Percentiles rank a stretch among this genome's conserved stretches.
These are phyloP conservation scores for Abrostola tripartita DNA, from an alignment of 2,888 invertebrate species.

Conservation along the genomic window DNA sequence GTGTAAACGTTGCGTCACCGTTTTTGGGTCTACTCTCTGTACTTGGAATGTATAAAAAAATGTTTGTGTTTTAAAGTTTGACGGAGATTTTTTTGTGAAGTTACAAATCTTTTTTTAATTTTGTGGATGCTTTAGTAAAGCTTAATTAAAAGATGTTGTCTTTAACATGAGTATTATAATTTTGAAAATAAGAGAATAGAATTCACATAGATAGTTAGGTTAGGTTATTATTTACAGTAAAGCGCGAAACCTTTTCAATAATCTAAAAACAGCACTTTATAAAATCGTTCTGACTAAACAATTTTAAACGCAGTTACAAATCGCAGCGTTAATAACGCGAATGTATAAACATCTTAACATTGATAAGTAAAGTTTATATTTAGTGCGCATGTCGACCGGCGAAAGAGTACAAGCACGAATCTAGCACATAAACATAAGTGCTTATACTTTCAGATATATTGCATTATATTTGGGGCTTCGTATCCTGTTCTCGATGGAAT, in stretches of 20 bases:
- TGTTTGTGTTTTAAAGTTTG: no score
- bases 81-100: no score
- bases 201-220: no score
- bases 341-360: slow-evolving; percentile 35
- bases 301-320: slow-evolving; percentile 1
- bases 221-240: no score
- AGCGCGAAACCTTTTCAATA: no score
- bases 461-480: slow-evolving; percentile 23
- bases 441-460: slow-evolving; percentile 27
- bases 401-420: slow-evolving; percentile 48
- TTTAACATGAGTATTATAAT: no score
- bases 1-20: slow-evolving; percentile 44
- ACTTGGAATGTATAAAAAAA: neutral
- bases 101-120: no score
- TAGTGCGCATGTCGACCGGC: slow-evolving; percentile 22
- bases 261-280: no score
- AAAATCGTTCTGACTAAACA: neutral
- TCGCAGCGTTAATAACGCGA: slow-evolving; percentile 7
- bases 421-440: slow-evolving; percentile 49
- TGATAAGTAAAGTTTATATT: slow-evolving; percentile 42
- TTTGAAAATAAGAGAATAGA: no score
- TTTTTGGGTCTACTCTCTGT: slow-evolving; percentile 38
- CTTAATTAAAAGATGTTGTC: no score
- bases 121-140: no score
- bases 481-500: slow-evolving; percentile 10